Evolutionary conservation across 2,888 invertebrate genomes (phyloP).

Genomic region (Melanotus villosus): DNA sequence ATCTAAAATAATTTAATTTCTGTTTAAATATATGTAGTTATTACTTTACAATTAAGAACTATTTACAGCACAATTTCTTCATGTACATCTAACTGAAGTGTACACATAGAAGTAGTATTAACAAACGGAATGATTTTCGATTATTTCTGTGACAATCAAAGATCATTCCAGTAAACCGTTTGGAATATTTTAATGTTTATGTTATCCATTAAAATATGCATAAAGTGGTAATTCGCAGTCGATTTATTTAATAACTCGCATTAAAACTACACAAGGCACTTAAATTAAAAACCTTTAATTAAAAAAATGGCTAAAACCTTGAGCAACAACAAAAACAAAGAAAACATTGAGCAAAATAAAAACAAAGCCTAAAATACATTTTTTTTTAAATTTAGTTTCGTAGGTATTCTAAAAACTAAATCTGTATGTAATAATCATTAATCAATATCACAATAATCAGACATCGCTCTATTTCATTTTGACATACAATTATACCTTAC

Average conservation of each 20-base stretch:
- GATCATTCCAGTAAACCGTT: no score
- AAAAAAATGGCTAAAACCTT: conserved; percentile 22
- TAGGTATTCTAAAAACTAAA: no score
- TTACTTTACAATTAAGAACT: neutral
- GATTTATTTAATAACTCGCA: neutral
- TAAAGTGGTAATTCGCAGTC: conserved; percentile 15
- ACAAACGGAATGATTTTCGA: no score
- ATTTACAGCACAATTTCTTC: no score
- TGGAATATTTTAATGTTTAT: no score
- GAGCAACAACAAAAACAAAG: conserved; percentile 20
- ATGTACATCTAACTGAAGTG: no score
- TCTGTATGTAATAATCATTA: conserved; percentile 25
- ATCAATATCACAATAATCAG: conserved; percentile 41
- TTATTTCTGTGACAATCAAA: no score
- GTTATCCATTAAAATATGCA: no score
- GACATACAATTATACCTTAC: neutral
- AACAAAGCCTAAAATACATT: no score
- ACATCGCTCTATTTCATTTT: conserved; percentile 23
- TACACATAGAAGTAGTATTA: no score
- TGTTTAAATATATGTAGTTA: neutral
- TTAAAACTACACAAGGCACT: conserved; percentile 27
- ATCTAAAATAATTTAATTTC: neutral
- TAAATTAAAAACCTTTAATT: neutral
- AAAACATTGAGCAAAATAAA: conserved; percentile 14
- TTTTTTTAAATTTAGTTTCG: no score